Evolutionary conservation across 30 jellyfish, hydroid and myxozoan genomes (phyloP).

Genomic region (Euphysa ruthae): DNA sequence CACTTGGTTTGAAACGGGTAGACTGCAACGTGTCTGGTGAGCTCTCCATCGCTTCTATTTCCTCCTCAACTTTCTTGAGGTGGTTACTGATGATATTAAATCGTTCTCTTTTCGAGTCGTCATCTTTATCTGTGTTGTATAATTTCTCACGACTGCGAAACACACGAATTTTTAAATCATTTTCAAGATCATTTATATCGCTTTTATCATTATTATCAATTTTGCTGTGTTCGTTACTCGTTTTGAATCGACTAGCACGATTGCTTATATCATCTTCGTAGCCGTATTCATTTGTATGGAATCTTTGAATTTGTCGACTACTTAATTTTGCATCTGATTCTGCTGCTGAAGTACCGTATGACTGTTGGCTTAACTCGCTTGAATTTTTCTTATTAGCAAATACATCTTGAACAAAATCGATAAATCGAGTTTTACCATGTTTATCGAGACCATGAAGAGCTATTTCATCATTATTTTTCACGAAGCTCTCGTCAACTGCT

Average conservation of each 20-base stretch:
- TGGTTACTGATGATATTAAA: neutral
- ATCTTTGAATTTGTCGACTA: too few species aligned
- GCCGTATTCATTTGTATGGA: too few species aligned
- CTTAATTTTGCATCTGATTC: too few species aligned
- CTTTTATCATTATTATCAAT: too few species aligned
- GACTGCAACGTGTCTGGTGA: too few species aligned
- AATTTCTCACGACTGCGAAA: neutral
- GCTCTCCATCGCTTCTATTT: slow-evolving; percentile 3
- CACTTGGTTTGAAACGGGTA: too few species aligned
- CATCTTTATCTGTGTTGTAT: neutral
- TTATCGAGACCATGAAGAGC: slow-evolving; percentile 8
- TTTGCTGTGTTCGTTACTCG: too few species aligned
- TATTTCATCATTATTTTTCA: neutral
- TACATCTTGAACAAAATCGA: neutral
- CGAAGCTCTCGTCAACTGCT: too few species aligned
- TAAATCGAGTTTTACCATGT: neutral
- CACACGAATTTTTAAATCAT: neutral
- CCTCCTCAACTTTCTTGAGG: neutral
- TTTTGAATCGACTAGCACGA: too few species aligned
- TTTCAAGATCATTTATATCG: neutral
- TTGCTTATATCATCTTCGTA: too few species aligned
- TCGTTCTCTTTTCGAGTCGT: neutral
- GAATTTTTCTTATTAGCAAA: neutral
- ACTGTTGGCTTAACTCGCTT: too few species aligned
- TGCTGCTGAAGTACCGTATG: too few species aligned